phyloP scores from a whole-genome alignment of 2,888 invertebrate species.

The Phengaris arion region DNA sequence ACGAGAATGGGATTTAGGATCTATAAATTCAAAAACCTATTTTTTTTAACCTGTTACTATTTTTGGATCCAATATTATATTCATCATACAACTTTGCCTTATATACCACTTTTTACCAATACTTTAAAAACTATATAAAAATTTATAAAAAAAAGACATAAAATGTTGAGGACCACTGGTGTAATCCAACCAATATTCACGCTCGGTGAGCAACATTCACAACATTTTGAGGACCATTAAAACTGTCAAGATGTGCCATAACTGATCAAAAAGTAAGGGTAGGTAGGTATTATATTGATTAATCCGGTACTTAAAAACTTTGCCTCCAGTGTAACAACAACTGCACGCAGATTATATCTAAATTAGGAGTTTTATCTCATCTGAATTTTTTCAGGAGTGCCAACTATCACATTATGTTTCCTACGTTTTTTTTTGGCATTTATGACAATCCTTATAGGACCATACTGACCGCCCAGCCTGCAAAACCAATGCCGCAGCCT shows the following conservation, averaged over 20 bases:
- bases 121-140: neutral
- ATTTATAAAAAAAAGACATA: neutral
- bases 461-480: too few relatives aligned
- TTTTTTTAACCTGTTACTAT: too few relatives aligned
- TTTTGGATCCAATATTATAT: neutral
- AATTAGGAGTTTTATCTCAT: too few relatives aligned
- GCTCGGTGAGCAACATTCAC: constrained; percentile 69
- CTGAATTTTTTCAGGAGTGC: too few relatives aligned
- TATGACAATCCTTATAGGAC: too few relatives aligned
- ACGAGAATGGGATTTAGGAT: too few relatives aligned
- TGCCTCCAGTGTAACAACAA: neutral
- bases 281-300: constrained; percentile 2
- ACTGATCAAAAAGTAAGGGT: constrained; percentile 18
- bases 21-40: too few relatives aligned
- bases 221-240: constrained; percentile 77
- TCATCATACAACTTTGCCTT: neutral
- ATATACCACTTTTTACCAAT: too few relatives aligned
- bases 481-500: too few relatives aligned
- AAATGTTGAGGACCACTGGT: constrained; percentile 53
- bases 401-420: too few relatives aligned
- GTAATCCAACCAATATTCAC: constrained; percentile 72
- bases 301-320: neutral
- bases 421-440: too few relatives aligned
- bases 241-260: constrained; percentile 45
- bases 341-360: too few relatives aligned